Evolutionary conservation across 2,888 invertebrate species (phyloP), one percentile per base, ranked within the genome.

Genomic region (Parascotia fuliginaria): DNA sequence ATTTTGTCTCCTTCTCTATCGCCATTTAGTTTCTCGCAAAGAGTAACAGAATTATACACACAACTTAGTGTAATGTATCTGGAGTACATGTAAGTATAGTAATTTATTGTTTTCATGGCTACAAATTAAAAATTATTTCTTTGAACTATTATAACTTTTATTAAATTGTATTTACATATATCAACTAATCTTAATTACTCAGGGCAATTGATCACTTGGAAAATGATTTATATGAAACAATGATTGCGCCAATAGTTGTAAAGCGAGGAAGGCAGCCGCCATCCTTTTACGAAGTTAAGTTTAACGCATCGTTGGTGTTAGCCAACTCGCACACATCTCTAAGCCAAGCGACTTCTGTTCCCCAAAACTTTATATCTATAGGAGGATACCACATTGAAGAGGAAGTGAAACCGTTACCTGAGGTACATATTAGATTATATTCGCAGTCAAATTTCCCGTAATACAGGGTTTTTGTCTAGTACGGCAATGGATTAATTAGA

Each of bases 311-410:
- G 0, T 50, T 89, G 19, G 58, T 85, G 24, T 57, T 89, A 1
- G 81, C 79, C 1, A 83, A 77, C 46, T 82, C 88, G 0, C 81
- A 87, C 28, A 65, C 77, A 0, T 82, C 83, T 0, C 44, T 77
- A 1, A 79, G 83, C 3, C 53, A 45, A 6, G 55, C 78, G 1
- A 44, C 63, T 0, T 61, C 69, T 1, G 29, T 87, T 3, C 88
- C 88, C 0, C 83, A 79, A 37, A 81, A 61, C 36, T 86, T 81
- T 46, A 82, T 77, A 39, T 45, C 70, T 2, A 60, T 87, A 27
- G 85, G 77, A 24, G 88, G 88, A 9, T 87, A 83, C 37, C 86
- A 89, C 40, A 81, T 89, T 14, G 68, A 81, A 2, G 63, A 73
- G 0, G 48, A 72, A 0, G 42, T 77, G 0, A 64, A 75, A 24